Evolutionary conservation across 1,140 invertebrate species (phyloP).

Genomic region (Drosophila nannoptera): DNA sequence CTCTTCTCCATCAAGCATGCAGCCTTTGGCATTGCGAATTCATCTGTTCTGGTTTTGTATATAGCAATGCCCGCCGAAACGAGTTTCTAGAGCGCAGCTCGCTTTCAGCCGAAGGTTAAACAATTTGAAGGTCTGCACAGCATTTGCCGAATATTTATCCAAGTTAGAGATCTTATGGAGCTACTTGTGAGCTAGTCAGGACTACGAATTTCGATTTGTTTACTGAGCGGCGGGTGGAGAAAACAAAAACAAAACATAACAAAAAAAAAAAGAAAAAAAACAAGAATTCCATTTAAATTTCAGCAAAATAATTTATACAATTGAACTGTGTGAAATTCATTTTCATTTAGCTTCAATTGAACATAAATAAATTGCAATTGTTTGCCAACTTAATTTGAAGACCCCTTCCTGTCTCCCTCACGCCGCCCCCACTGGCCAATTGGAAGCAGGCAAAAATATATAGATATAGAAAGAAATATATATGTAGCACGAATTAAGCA

Average conservation of each 20-base stretch:
- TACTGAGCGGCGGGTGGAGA: background rate
- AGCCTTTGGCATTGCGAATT: background rate
- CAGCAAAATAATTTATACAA: background rate
- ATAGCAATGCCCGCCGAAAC: conserved; percentile 12
- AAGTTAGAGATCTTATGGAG: background rate
- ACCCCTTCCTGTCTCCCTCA: background rate
- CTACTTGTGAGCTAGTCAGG: too few species aligned
- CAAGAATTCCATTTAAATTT: background rate
- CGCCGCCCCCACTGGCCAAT: too few species aligned
- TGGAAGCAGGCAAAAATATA: background rate
- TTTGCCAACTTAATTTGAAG: conserved; percentile 12
- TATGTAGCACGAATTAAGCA: conserved; percentile 18
- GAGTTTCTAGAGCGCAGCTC: conserved; percentile 21
- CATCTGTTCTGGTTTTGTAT: conserved; percentile 13
- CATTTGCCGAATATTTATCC: conserved; percentile 20
- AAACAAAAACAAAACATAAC: background rate
- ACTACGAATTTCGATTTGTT: too few species aligned
- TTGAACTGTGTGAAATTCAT: conserved; percentile 1
- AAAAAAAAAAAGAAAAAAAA: background rate
- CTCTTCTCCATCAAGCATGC: background rate
- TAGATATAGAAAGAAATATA: too few species aligned
- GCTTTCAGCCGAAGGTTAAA: conserved; percentile 16
- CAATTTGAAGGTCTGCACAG: conserved; percentile 19
- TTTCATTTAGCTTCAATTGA: conserved; percentile 9
- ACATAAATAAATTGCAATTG: conserved; percentile 8